Percentiles rank a stretch among this genome's conserved stretches.
These are phyloP conservation scores for Speoplatyrhinus poulsoni DNA, from an alignment of 2,113 vertebrate species.

Conservation along the genomic window DNA sequence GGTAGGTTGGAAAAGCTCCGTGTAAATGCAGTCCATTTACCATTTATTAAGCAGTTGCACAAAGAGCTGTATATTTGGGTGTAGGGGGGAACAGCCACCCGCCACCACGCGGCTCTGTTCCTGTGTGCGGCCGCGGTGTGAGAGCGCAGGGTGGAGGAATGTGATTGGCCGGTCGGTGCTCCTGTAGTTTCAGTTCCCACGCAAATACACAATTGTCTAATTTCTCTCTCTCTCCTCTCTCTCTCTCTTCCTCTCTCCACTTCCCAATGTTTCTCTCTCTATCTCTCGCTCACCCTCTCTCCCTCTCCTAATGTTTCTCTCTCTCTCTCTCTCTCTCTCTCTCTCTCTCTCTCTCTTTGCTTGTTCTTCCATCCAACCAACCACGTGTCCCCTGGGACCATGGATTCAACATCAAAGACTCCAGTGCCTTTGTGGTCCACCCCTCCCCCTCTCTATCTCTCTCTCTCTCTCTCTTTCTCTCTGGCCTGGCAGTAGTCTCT, in stretches of 20 bases:
- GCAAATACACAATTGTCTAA: constrained; percentile 7
- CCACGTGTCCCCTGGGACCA: neutral
- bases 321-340: constrained; percentile 7
- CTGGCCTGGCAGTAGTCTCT: constrained; percentile 11
- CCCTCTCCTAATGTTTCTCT: neutral
- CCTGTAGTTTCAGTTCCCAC: constrained; percentile 3
- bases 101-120: neutral
- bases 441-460: too few species aligned
- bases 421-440: neutral
- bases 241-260: neutral
- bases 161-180: neutral
- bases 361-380: constrained; percentile 3
- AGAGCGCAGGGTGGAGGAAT: constrained; percentile 3
- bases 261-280: neutral
- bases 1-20: too few species aligned
- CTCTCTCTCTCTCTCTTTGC: neutral
- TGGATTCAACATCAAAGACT: constrained; percentile 31
- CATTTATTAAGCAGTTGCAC: constrained; percentile 4
- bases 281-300: constrained; percentile 2
- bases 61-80: constrained; percentile 47
- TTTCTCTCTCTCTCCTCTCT: constrained; percentile 8
- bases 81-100: constrained; percentile 10
- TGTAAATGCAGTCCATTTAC: too few species aligned
- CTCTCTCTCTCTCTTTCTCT: constrained; percentile 1
- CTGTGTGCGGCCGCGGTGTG: neutral